Evolutionary conservation across 2,113 vertebrate genomes (phyloP), one percentile per base, ranked within the genome.

Genomic region (Scomber colias): DNA sequence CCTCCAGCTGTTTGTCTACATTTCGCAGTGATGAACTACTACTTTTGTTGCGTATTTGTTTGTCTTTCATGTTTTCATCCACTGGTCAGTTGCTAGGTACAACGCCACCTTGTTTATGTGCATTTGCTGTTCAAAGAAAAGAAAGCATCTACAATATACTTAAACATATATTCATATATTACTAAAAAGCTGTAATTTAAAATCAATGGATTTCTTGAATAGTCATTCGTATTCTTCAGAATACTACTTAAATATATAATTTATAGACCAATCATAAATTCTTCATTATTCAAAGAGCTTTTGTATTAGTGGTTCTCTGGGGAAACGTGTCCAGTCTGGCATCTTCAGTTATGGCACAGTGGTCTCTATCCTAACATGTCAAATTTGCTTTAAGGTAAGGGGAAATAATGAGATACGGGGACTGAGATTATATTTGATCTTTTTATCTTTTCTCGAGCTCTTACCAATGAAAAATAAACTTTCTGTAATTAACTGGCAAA

Each of bases 281-380:
- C 81, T 86, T 89, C 71, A 85, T 82, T 61, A 71, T 70, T 89
- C 63, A 86, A 82, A 87, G 81, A 88, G 76, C 77, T 81, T 87
- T 79, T 64, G 79, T 62, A 11, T 83, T 70, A 75, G 83, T 90
- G 89, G 85, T 89, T 92, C 80, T 92, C 69, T 74, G 46, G 83
- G 67, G 65, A 13, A 64, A 65, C 50, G 16, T 35, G 44, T 79
- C 69, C 46, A 51, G 71, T 75, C 70, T 63, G 71, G 78, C 82
- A 35, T 86, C 74, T 86, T 87, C 49, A 80, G 79, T 80, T 92
- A 90, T 89, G 91, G 91, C 92, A 93, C 92, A 89, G 82, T 89
- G 87, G 84, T 87, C 82, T 80, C 84, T 57, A 46, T 87, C 65
- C 71, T 69, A 62, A 85, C 75, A 35, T 45, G 67, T 63, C 51